Evolutionary conservation across 2,113 vertebrate genomes (phyloP).

Genomic region (Cynoglossus semilaevis): DNA sequence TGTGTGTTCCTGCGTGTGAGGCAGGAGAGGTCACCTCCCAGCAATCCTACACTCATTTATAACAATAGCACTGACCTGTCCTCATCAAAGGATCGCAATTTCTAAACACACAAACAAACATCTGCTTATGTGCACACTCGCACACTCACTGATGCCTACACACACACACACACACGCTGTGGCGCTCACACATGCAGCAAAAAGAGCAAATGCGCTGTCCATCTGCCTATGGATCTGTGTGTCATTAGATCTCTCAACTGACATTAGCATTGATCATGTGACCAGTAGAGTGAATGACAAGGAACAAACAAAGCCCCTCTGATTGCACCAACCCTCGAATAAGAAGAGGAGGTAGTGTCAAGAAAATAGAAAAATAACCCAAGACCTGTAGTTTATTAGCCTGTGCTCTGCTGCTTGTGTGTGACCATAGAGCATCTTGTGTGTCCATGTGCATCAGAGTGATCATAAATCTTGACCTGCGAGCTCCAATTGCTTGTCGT

Average conservation of each 20-base stretch:
- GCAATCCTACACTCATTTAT: slow-evolving; percentile 68
- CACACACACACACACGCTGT: slow-evolving; percentile 1
- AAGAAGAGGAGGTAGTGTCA: slow-evolving; percentile 2
- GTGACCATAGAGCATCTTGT: slow-evolving; percentile 8
- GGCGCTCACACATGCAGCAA: not conserved
- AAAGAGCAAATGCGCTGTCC: slow-evolving; percentile 32
- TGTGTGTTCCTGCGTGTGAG: slow-evolving; percentile 28
- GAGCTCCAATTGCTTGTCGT: slow-evolving; percentile 43
- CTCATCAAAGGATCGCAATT: slow-evolving; percentile 66
- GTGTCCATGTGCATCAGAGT: slow-evolving; percentile 25
- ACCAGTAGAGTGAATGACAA: slow-evolving; percentile 66
- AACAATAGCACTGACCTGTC: slow-evolving; percentile 64
- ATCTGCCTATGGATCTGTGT: slow-evolving; percentile 59
- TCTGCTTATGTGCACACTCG: slow-evolving; percentile 42
- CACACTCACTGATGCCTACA: slow-evolving; percentile 29
- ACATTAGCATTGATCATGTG: slow-evolving; percentile 73
- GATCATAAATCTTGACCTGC: slow-evolving; percentile 52
- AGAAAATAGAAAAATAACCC: slow-evolving; percentile 15
- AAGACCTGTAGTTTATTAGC: slow-evolving; percentile 52
- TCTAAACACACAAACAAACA: slow-evolving; percentile 64
- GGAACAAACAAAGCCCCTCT: slow-evolving; percentile 49
- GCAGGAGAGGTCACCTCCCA: slow-evolving; percentile 64
- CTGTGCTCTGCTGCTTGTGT: slow-evolving; percentile 9
- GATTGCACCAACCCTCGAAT: not conserved
- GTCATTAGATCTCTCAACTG: slow-evolving; percentile 66